Evolutionary conservation across 2,797 vertebrate species (phyloP).

Genomic region (Sebastes miniatus): DNA sequence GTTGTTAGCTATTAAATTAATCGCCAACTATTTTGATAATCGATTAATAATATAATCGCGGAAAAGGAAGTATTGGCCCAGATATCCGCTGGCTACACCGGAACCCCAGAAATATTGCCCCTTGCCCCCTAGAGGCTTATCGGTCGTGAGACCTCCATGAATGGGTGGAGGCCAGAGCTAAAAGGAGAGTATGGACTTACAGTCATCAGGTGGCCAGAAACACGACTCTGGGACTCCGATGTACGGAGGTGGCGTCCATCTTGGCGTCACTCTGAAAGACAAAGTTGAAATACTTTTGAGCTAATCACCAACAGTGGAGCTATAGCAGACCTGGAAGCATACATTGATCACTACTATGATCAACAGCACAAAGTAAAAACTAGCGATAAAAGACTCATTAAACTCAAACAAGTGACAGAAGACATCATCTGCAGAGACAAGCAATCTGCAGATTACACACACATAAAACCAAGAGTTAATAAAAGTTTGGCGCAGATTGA

Average conservation of each 20-base stretch:
- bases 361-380: background rate
- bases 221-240: background rate
- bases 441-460: no score
- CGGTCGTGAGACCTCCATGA: no score
- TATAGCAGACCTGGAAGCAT: background rate
- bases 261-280: background rate
- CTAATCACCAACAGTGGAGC: background rate
- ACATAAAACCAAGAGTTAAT: background rate
- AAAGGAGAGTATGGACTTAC: background rate
- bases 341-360: background rate
- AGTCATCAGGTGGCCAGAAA: background rate
- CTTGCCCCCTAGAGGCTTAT: no score
- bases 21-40: no score
- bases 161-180: background rate
- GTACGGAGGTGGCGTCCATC: conserved; percentile 16
- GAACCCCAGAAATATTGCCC: no score
- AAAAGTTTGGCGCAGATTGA: background rate
- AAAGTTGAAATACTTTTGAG: background rate
- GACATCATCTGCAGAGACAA: no score
- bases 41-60: no score
- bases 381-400: background rate
- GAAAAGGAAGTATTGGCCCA: background rate
- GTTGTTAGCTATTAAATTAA: no score
- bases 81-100: no score
- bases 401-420: no score